These are phyloP conservation scores for Triplophysa bombifrons DNA, from an alignment of 2,797 vertebrate species.

Conservation along the genomic window DNA sequence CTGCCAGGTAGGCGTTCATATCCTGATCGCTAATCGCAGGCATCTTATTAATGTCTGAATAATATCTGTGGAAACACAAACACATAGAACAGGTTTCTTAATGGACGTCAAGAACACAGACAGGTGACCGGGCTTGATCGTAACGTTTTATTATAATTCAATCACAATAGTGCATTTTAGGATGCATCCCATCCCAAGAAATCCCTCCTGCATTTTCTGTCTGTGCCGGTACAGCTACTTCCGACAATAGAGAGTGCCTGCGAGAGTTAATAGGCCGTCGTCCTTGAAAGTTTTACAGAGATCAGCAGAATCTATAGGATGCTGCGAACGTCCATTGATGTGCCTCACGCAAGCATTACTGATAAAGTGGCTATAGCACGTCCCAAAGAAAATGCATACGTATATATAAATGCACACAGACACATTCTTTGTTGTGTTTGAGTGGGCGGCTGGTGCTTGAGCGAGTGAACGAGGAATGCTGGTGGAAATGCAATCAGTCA, in stretches of 20 bases:
- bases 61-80: constrained; percentile 81
- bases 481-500: constrained; percentile 88
- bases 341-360: constrained; percentile 38
- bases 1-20: constrained; percentile 98
- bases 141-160: background rate
- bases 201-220: constrained; percentile 34
- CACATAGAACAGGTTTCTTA: constrained; percentile 5
- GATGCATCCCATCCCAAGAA: background rate
- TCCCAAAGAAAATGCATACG: constrained; percentile 29
- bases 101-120: background rate
- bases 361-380: constrained; percentile 38
- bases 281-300: constrained; percentile 59
- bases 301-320: constrained; percentile 50
- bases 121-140: background rate
- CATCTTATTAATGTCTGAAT: constrained; percentile 97
- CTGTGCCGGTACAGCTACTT: constrained; percentile 10
- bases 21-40: constrained; percentile 98
- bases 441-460: constrained; percentile 62
- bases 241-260: background rate
- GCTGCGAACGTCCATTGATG: constrained; percentile 51
- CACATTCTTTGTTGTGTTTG: constrained; percentile 19
- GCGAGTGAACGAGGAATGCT: constrained; percentile 63
- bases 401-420: background rate
- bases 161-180: constrained; percentile 19
- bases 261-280: constrained; percentile 51